Evolutionary conservation across 1,140 invertebrate genomes (phyloP).

Genomic region (Drosophila insularis): DNA sequence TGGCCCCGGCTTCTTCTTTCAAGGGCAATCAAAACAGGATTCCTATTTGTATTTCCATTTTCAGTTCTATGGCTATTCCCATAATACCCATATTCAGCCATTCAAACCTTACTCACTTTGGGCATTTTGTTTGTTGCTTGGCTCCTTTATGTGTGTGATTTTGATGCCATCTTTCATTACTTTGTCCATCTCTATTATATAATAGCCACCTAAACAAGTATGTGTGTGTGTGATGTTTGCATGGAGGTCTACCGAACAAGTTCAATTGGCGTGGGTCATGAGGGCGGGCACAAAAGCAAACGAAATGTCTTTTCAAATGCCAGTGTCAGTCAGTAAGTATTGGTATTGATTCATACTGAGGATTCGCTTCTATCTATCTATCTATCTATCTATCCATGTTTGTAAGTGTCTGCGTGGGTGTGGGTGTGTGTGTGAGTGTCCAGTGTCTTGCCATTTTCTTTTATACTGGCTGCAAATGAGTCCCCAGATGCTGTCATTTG

Average conservation of each 20-base stretch:
- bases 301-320: conserved; percentile 54
- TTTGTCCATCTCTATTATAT: conserved; percentile 52
- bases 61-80: conserved; percentile 31
- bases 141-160: background rate
- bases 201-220: conserved; percentile 13
- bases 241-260: background rate
- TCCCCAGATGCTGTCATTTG: conserved; percentile 67
- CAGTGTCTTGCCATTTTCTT: conserved; percentile 39
- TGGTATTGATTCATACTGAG: conserved; percentile 67
- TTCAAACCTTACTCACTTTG: conserved; percentile 11
- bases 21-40: conserved; percentile 59
- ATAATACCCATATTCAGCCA: conserved; percentile 9
- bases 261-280: conserved; percentile 15
- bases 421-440: conserved; percentile 20
- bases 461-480: conserved; percentile 60
- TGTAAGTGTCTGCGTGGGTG: conserved; percentile 30
- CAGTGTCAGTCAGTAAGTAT: conserved; percentile 20
- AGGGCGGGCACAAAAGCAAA: background rate
- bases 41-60: conserved; percentile 30
- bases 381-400: conserved; percentile 50
- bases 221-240: conserved; percentile 25
- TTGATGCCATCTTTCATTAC: conserved; percentile 60
- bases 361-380: conserved; percentile 25
- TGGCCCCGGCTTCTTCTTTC: conserved; percentile 16
- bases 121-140: conserved; percentile 1